Base-by-base conservation (phyloP, 64 coral and sea anemone genomes). In the Hydrozoanthus tunicans region DNA sequence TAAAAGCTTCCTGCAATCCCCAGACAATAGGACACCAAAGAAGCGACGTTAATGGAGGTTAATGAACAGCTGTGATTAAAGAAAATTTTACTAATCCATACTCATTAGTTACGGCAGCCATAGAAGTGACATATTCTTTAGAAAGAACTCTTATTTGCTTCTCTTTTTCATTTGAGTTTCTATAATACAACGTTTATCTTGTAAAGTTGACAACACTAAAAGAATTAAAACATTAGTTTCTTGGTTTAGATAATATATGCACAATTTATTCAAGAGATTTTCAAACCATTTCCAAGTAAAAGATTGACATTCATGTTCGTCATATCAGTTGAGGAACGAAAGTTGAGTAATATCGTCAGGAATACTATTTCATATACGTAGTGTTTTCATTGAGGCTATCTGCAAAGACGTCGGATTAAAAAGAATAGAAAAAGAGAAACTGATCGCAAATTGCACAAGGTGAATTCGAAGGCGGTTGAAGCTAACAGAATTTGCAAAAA, bases 11-110 rank as follows among this genome's bases (percentile, higher is more conserved):
- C 51, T 83, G 62, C 17, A 43, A 67, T 15, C 81, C 10, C 6
- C 53, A 64, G 62, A 9, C 51, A 83, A 83, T 67, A 54, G 51
- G 7, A 64, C 61, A 32, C 32, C 62, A 83, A 83, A 83, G 54
- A 27, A 83, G 81, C 61, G 43, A 81, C 66, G 62, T 83, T 83
- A 83, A 83, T 83, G 59, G 81, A 43, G 81, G 7, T 83, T 51
- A 65, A 5, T 83, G 62, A 83, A 56, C 81, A 83, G 81, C 8
- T 83, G 81, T 68, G 63, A 20, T 26, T 25, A 64, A 6, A 64
- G 51, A 68, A 83, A 53, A 67, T n/a, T 66, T 68, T 17, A 65
- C 81, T 54, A 52, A 83, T 83, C 25, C 23, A 55, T 68, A 66
- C 53, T 66, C 61, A 67, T 83, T 66, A 54, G 4, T 15, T 63